A percentile compares a stretch with the other conserved stretches of the same genome.
Conservation (phyloP, 2,797 vertebrate genomes). For the Brachyrhaphis roseni region DNA sequence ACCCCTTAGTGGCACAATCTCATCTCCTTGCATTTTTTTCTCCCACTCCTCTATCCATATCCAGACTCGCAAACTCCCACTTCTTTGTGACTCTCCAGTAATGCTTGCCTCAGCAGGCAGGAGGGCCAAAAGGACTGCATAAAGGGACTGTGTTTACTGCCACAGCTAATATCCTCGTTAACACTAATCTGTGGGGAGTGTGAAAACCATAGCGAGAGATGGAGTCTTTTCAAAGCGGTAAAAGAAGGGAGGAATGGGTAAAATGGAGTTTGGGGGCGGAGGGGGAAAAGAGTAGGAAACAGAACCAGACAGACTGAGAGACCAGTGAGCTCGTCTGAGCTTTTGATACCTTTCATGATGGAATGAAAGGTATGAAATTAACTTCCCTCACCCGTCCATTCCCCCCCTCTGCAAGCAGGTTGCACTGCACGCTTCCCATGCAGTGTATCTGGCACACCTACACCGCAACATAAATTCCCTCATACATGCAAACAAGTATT, state of each 20-base stretch:
- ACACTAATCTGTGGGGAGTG: slow-evolving; percentile 65
- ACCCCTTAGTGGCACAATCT: slow-evolving; percentile 28
- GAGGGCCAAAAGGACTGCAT: slow-evolving; percentile 53
- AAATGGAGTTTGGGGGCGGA: slow-evolving; percentile 2
- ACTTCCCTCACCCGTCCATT: slow-evolving; percentile 32
- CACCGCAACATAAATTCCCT: slow-evolving; percentile 11
- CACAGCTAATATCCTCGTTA: slow-evolving; percentile 72
- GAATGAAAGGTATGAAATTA: slow-evolving; percentile 56
- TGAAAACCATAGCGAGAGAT: slow-evolving; percentile 30
- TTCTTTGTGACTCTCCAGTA: slow-evolving; percentile 12
- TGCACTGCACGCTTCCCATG: slow-evolving; percentile 15
- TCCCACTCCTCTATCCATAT: slow-evolving; percentile 10
- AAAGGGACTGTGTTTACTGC: slow-evolving; percentile 65
- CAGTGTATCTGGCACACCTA: slow-evolving; percentile 29
- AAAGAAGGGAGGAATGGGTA: slow-evolving; percentile 16
- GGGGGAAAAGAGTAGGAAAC: not conserved
- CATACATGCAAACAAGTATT: slow-evolving; percentile 64
- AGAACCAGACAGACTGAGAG: slow-evolving; percentile 44
- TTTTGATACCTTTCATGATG: slow-evolving; percentile 55
- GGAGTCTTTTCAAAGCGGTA: slow-evolving; percentile 17
- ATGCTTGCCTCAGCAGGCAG: slow-evolving; percentile 22
- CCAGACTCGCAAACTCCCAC: slow-evolving; percentile 2
- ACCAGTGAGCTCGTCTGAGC: slow-evolving; percentile 49
- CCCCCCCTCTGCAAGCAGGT: slow-evolving; percentile 43
- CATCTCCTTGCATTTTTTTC: slow-evolving; percentile 27